phyloP scores from a whole-genome alignment of 2,113 vertebrate genomes.

The Myotis brandtii region DNA sequence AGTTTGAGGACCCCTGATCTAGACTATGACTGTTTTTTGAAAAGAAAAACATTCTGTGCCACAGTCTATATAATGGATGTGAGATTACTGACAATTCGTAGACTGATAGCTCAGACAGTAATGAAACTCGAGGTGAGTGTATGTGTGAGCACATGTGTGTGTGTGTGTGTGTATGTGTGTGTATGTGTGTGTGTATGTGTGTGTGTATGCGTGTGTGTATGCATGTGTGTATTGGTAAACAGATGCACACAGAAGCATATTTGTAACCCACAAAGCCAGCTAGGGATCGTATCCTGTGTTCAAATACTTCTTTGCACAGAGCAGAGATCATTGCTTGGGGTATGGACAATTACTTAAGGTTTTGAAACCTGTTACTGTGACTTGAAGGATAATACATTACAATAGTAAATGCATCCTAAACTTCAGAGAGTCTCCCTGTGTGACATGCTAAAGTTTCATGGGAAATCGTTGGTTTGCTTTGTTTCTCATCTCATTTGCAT shows the following conservation, averaged over 20 bases:
- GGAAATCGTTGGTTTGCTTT: background rate
- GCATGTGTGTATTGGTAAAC: background rate
- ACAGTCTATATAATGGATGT: slow-evolving; percentile 44
- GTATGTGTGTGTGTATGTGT: background rate
- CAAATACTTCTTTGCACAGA: background rate
- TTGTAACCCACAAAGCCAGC: background rate
- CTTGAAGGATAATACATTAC: background rate
- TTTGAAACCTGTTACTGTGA: background rate
- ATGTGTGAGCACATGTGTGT: background rate
- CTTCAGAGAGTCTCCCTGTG: background rate
- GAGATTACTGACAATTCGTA: slow-evolving; percentile 6
- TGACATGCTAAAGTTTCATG: background rate
- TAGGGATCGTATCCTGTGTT: background rate
- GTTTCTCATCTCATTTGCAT: background rate
- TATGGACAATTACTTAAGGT: background rate
- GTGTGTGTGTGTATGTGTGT: accelerated
- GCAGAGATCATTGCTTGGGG: background rate
- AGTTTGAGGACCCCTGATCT: background rate
- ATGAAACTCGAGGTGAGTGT: background rate
- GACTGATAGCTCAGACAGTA: background rate
- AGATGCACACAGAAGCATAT: accelerated
- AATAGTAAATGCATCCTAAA: background rate
- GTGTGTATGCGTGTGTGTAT: too few relatives aligned
- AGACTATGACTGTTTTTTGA: background rate
- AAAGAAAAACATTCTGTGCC: background rate